phyloP scores from a whole-genome alignment of 2,888 invertebrate species.

The Drosophila kambysellisi region DNA sequence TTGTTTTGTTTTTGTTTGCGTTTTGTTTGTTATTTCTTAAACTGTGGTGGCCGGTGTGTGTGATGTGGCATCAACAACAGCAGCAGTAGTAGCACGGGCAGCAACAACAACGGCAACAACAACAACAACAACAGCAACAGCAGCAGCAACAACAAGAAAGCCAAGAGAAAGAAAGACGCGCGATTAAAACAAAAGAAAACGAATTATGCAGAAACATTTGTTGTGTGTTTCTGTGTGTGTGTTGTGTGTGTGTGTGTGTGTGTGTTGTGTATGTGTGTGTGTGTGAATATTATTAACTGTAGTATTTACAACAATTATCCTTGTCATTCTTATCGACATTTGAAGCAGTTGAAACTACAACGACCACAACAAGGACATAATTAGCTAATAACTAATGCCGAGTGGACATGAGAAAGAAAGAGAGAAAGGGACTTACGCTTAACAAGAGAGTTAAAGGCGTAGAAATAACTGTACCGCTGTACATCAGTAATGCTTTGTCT shows the following conservation, averaged over 20 bases:
- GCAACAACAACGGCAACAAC: conserved; percentile 38
- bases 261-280: conserved; percentile 2
- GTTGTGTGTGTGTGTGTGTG: conserved; percentile 15
- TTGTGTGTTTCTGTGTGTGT: conserved; percentile 13
- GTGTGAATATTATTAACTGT: neutral
- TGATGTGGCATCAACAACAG: conserved; percentile 30
- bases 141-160: conserved; percentile 43
- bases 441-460: neutral
- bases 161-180: conserved; percentile 19
- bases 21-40: neutral
- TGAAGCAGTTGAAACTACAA: neutral
- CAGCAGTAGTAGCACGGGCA: conserved; percentile 37
- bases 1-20: neutral
- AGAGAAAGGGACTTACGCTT: neutral
- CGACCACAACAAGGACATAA: conserved; percentile 26
- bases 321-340: neutral
- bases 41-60: conserved; percentile 1
- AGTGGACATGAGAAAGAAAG: conserved; percentile 28
- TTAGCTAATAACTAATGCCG: conserved; percentile 14
- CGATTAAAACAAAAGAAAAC: conserved; percentile 20
- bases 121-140: conserved; percentile 40
- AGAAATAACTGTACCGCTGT: neutral
- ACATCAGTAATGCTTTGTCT: neutral
- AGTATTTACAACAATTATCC: conserved; percentile 4
- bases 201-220: conserved; percentile 5